Base-by-base conservation (phyloP, 1,140 invertebrate species). In the Diachasmimorpha longicaudata region DNA sequence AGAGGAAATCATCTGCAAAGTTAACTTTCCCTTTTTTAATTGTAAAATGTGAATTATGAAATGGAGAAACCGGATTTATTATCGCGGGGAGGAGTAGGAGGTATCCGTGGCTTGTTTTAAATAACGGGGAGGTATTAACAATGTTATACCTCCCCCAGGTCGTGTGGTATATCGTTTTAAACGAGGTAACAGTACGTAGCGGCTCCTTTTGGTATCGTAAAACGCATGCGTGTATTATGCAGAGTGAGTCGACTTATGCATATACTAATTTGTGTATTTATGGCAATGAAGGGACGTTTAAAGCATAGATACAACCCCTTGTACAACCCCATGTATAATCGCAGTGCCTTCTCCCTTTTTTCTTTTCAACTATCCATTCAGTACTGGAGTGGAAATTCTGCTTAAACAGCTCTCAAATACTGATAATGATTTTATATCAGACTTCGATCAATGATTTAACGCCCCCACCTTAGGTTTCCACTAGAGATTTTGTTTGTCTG, bases 251-350 rank as follows among this genome's bases (percentile, higher is more conserved):
- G 23, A 63, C 58, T 63, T 63, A 63, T 63, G 58, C 58, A 63
- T 63, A 25, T 63, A 63, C 58, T 63, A 63, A 63, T 63, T 63
- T 63, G 58, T 63, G 58, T 63, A 63, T 63, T 63, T 63, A 63
- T 63, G 58, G 58, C 23, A 8, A 25, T 25, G 19, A 19, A 63
- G 58, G 23, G 58, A 13, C 58, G 23, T 25, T 63, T 63, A 63
- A 63, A 25, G 48, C 4, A 42, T 42, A 42, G 39, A 42, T 42
- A 42, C 39, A 42, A n/a, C n/a, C n/a, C n/a, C n/a, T n/a, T n/a
- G n/a, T n/a, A n/a, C n/a, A n/a, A n/a, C n/a, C n/a, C n/a, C n/a
- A n/a, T n/a, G n/a, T n/a, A n/a, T n/a, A n/a, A n/a, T n/a, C n/a
- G n/a, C n/a, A n/a, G n/a, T n/a, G n/a, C n/a, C n/a, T n/a, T n/a